Evolutionary conservation across 2,797 vertebrate genomes (phyloP).

Genomic region (Eulemur rubriventer): DNA sequence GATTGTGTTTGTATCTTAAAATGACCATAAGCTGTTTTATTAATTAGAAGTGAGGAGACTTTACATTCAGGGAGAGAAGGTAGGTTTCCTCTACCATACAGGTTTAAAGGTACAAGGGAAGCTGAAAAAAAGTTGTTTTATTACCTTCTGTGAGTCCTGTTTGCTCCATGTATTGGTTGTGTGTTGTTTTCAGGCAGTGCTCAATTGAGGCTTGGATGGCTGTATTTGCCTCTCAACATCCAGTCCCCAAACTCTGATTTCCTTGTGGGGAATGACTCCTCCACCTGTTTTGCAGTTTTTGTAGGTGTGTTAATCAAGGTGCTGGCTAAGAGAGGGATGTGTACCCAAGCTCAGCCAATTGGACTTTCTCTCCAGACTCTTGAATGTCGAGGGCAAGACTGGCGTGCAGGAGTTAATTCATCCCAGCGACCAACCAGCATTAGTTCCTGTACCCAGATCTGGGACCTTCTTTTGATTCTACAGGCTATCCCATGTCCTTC

Average conservation of each 20-base stretch:
- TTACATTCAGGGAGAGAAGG: not conserved
- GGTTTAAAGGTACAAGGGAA: not conserved
- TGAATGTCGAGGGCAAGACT: not conserved
- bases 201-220: not conserved
- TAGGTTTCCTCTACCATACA: not conserved
- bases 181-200: not conserved
- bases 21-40: not conserved
- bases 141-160: not conserved
- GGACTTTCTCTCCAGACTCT: not conserved
- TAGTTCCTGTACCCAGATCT: not conserved
- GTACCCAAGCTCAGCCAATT: not conserved
- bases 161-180: not conserved
- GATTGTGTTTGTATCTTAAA: not conserved
- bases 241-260: not conserved
- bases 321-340: not conserved
- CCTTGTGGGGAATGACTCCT: not conserved
- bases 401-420: not conserved
- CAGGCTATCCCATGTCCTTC: not conserved
- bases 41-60: not conserved
- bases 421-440: not conserved
- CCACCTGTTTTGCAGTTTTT: not conserved
- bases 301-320: not conserved
- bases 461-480: not conserved
- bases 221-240: not conserved
- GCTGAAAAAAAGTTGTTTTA: not conserved